phyloP scores from a whole-genome alignment of 1,140 invertebrate genomes.

The Lutraria rhynchaena region DNA sequence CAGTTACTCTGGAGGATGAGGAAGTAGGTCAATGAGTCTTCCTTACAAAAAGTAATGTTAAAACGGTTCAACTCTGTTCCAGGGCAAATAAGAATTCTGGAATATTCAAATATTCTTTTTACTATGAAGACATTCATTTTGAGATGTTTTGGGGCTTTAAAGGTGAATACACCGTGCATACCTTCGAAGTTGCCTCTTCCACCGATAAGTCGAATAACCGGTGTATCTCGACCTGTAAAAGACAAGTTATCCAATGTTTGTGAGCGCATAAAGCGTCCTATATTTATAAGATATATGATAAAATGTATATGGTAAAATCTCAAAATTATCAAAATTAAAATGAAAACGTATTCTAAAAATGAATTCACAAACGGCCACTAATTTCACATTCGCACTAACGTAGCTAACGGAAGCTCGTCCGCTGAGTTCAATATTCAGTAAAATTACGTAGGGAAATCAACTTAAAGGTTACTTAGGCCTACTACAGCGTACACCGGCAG shows the following conservation, averaged over 20 bases:
- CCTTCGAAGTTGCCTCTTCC: conserved; percentile 46
- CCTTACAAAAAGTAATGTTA: neutral
- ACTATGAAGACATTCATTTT: neutral
- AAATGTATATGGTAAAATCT: no score
- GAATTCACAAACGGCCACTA: no score
- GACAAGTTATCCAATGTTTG: no score
- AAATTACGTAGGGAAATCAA: neutral
- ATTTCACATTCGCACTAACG: no score
- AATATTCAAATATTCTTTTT: neutral
- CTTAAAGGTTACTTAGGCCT: neutral
- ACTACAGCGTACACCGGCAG: neutral
- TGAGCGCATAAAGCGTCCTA: no score
- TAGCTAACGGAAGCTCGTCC: neutral
- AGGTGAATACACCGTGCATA: neutral
- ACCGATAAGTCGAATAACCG: neutral
- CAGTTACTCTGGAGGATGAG: neutral
- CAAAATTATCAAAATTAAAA: no score
- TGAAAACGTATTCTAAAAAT: no score
- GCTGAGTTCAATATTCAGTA: neutral
- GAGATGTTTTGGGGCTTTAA: neutral
- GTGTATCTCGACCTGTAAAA: no score
- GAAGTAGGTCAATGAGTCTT: neutral
- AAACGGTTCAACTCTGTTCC: neutral
- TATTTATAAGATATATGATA: no score
- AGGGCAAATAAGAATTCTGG: neutral